Conservation (phyloP, 2,888 invertebrate species). For the Ecdyonurus torrentis region DNA sequence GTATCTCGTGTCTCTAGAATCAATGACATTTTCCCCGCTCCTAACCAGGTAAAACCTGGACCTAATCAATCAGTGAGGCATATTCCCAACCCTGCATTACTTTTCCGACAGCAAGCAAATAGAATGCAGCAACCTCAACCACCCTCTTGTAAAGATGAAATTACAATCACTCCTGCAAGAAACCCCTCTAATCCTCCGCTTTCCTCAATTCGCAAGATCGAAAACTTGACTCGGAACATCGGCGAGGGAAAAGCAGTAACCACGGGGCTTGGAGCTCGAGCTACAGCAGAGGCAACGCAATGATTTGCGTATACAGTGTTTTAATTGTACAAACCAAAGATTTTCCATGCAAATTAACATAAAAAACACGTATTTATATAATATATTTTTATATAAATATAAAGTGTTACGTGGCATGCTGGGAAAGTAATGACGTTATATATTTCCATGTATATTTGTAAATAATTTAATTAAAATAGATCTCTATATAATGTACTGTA, state of each 20-base stretch:
- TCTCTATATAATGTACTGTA: too few species aligned
- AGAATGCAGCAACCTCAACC: conserved; percentile 2
- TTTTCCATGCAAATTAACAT: too few species aligned
- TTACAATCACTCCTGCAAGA: not conserved
- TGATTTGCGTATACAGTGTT: not conserved
- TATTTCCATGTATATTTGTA: too few species aligned
- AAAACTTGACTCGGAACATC: conserved; percentile 8
- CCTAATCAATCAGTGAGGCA: conserved; percentile 42
- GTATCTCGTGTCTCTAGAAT: not conserved
- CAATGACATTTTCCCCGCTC: conserved; percentile 2
- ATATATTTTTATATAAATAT: too few species aligned
- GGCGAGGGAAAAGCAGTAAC: conserved; percentile 2
- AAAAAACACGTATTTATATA: too few species aligned
- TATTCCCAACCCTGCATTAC: conserved; percentile 44
- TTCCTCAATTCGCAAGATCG: conserved; percentile 8
- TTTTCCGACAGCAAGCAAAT: conserved; percentile 31
- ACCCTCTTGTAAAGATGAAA: not conserved
- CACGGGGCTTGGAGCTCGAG: conserved; percentile 5
- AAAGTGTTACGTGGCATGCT: too few species aligned
- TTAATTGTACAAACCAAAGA: not conserved
- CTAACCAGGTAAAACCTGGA: conserved; percentile 17
- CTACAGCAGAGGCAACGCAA: conserved; percentile 4
- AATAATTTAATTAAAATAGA: too few species aligned
- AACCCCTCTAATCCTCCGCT: not conserved
- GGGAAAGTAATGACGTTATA: too few species aligned